A percentile compares a stretch with the other conserved stretches of the same genome.
phyloP scores from a whole-genome alignment of 2,888 invertebrate genomes.

The Philaethria dido region DNA sequence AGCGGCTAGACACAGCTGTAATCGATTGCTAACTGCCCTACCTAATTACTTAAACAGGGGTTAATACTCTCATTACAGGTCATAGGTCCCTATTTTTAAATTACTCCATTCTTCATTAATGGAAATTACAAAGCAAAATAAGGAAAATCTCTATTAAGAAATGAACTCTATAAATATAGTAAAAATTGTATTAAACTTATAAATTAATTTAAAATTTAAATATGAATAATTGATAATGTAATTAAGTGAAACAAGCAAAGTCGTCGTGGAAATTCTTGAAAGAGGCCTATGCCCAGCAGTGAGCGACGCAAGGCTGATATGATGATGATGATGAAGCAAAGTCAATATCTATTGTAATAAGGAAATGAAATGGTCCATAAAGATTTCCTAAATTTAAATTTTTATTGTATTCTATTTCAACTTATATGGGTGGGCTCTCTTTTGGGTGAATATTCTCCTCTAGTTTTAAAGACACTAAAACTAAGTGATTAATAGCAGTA shows the following conservation, averaged over 20 bases:
- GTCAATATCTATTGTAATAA: no score
- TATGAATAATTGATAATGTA: no score
- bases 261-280: no score
- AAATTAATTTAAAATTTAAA: no score
- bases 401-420: neutral
- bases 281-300: no score
- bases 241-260: no score
- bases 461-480: conserved; percentile 35
- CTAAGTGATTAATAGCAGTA: conserved; percentile 36
- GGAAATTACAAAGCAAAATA: neutral
- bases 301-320: no score
- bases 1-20: conserved; percentile 38
- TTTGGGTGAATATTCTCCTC: conserved; percentile 28
- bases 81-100: conserved; percentile 23
- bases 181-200: no score
- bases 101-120: conserved; percentile 2
- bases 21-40: conserved; percentile 40
- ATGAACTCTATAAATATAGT: no score
- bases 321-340: no score
- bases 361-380: neutral
- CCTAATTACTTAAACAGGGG: conserved; percentile 41
- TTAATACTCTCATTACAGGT: conserved; percentile 40
- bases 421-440: conserved; percentile 27
- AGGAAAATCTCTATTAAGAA: no score
- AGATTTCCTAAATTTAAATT: neutral